Conservation (phyloP, 2,797 vertebrate genomes). For the Bryconaethiops microstoma region DNA sequence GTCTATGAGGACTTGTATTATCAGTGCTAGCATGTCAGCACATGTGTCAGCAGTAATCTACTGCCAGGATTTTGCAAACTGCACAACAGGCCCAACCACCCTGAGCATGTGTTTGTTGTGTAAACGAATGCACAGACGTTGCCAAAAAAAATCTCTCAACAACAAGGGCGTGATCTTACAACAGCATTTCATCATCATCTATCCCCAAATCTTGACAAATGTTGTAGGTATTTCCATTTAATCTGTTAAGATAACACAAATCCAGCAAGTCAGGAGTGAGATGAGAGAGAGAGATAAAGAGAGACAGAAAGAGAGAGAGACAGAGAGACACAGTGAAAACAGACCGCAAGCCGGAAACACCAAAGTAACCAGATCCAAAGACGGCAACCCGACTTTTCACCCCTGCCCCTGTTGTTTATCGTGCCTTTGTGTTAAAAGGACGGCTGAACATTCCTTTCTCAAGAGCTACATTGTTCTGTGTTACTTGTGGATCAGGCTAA, state of each 20-base stretch:
- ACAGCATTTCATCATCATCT: conserved; percentile 34
- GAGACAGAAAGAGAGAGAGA: not conserved
- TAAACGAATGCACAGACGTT: conserved; percentile 17
- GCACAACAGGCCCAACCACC: conserved; percentile 15
- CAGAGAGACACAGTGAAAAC: conserved; percentile 28
- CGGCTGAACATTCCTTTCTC: conserved; percentile 58
- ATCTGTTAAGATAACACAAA: conserved; percentile 16
- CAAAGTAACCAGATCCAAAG: conserved; percentile 39
- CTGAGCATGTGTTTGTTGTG: conserved; percentile 29
- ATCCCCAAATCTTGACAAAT: conserved; percentile 28
- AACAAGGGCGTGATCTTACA: not conserved
- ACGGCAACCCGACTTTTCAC: conserved; percentile 36
- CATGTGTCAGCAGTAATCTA: conserved; percentile 21
- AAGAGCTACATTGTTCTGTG: conserved; percentile 53
- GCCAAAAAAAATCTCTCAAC: conserved; percentile 37
- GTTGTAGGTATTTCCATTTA: conserved; percentile 14
- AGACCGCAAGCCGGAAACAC: conserved; percentile 33
- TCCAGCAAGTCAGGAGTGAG: not conserved
- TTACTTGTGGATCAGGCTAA: conserved; percentile 52
- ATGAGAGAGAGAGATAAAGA: not conserved
- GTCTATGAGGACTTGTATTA: conserved; percentile 10
- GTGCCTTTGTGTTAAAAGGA: conserved; percentile 59
- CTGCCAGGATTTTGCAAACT: conserved; percentile 23
- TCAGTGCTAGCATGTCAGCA: conserved; percentile 26
- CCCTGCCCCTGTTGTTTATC: conserved; percentile 38